Evolutionary conservation across 2,888 invertebrate genomes (phyloP).

Genomic region (Prosapia bicincta): DNA sequence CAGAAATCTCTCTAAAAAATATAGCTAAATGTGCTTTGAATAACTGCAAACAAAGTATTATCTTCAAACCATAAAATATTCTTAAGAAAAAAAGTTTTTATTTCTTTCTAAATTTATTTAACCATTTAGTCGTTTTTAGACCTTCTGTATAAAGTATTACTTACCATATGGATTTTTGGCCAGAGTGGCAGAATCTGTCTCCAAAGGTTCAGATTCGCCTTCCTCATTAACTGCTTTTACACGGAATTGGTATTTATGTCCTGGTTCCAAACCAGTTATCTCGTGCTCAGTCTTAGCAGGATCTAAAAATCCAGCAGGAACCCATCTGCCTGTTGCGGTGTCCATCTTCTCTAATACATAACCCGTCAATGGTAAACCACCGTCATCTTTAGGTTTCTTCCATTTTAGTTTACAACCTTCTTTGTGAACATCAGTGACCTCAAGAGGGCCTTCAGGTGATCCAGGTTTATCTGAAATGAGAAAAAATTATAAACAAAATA

Average conservation of each 20-base stretch:
- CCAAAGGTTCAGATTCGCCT: conserved; percentile 94
- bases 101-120: too few relatives aligned
- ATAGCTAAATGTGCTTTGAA: too few relatives aligned
- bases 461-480: conserved; percentile 67
- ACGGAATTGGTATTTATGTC: conserved; percentile 95
- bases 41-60: too few relatives aligned
- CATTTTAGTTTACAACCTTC: conserved; percentile 92
- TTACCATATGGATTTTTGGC: conserved; percentile 96
- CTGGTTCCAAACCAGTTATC: conserved; percentile 86
- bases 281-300: conserved; percentile 79
- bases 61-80: too few relatives aligned
- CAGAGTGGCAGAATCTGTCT: conserved; percentile 79
- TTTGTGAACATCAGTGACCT: conserved; percentile 85
- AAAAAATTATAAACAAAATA: too few relatives aligned
- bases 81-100: too few relatives aligned
- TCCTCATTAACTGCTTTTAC: conserved; percentile 96
- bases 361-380: conserved; percentile 85
- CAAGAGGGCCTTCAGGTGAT: conserved; percentile 88
- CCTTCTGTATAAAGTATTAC: too few relatives aligned
- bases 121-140: too few relatives aligned
- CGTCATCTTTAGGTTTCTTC: conserved; percentile 95
- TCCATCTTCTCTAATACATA: conserved; percentile 96
- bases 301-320: conserved; percentile 79
- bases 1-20: too few relatives aligned
- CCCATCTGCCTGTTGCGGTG: conserved; percentile 80